Base-by-base conservation (phyloP, 2,888 invertebrate genomes). In the Mantis religiosa region DNA sequence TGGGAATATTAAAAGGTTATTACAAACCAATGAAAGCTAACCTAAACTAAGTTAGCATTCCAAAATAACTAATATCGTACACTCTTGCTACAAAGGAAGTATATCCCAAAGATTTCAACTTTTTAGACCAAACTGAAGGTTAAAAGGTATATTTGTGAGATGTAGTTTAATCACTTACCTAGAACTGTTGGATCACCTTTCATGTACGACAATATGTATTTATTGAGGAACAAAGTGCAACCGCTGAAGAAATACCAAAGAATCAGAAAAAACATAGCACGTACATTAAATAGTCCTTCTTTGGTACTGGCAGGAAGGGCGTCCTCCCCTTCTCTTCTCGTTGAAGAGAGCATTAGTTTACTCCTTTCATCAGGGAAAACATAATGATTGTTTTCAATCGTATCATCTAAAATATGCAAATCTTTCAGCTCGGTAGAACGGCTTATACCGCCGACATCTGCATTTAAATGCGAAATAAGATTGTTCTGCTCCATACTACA, bases 221-320 rank as follows among this genome's bases (percentile, higher is more conserved):
- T 97, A 93, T 97, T 97, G 90, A 96, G 93, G 92, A 97, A 97
- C 87, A 97, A 93, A 2, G 97, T 97, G 92, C 96, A 96, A 14
- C 96, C 96, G 92, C 96, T 96, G 92, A 97, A 97, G 92, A 97
- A 94, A 92, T 97, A 97, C 97, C 97, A 97, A 90, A 96, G 92
- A 87, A 95, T 92, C 83, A 96, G 93, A 92, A 96, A 96, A 90
- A 95, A 92, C 84, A 95, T 92, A 41, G 96, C 96, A 91, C 95
- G 93, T 81, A 95, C 92, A 92, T 95, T 95, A 84, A 94, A 93
- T 88, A 96, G 92, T 34, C 96, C 96, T 89, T 95, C 91, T 90
- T 93, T 93, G 14, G 85, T 83, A n/a, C 87, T 41, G 2, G 81
- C n/a, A 30, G 86, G 54, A 30, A 28, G 20, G 27, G 6, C 28